Evolutionary conservation across 2,888 invertebrate genomes (phyloP).

Genomic region (Xylota segnis): DNA sequence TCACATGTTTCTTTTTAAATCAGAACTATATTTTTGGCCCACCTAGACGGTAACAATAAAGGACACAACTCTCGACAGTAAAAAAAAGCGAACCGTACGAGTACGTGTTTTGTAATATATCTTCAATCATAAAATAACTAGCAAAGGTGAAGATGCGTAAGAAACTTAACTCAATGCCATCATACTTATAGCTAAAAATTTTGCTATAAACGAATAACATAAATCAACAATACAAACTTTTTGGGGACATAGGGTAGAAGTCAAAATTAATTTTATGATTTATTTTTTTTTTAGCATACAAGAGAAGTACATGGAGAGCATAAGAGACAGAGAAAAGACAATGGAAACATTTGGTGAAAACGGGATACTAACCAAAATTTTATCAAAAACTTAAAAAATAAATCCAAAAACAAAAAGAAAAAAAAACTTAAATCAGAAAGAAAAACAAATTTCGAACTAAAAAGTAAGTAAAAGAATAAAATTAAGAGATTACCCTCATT

Average conservation of each 20-base stretch:
- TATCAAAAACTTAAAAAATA: slow-evolving; percentile 14
- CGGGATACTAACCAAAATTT: slow-evolving; percentile 66
- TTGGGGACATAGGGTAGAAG: slow-evolving; percentile 21
- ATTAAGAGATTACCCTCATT: slow-evolving; percentile 78
- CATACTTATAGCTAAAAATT: slow-evolving; percentile 60
- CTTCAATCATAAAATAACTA: slow-evolving; percentile 52
- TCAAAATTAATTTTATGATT: slow-evolving; percentile 33
- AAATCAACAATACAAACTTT: slow-evolving; percentile 67
- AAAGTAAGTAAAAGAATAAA: slow-evolving; percentile 38
- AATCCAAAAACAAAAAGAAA: slow-evolving; percentile 1
- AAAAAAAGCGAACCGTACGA: slow-evolving; percentile 32
- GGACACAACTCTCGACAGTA: slow-evolving; percentile 35
- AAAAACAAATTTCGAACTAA: not conserved
- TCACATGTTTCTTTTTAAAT: slow-evolving; percentile 32
- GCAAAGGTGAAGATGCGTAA: slow-evolving; percentile 69
- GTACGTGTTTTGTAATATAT: slow-evolving; percentile 9
- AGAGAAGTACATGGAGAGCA: slow-evolving; percentile 68
- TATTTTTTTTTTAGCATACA: slow-evolving; percentile 67
- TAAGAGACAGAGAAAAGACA: slow-evolving; percentile 46
- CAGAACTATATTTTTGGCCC: slow-evolving; percentile 22
- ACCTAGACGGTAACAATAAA: slow-evolving; percentile 29
- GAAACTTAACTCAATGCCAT: slow-evolving; percentile 62
- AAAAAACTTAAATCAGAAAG: slow-evolving; percentile 8
- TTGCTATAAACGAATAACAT: slow-evolving; percentile 59
- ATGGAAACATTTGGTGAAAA: slow-evolving; percentile 61